Percentiles rank a stretch among this genome's conserved stretches.
Conservation (phyloP, 2,797 vertebrate species). For the Semotilus atromaculatus region DNA sequence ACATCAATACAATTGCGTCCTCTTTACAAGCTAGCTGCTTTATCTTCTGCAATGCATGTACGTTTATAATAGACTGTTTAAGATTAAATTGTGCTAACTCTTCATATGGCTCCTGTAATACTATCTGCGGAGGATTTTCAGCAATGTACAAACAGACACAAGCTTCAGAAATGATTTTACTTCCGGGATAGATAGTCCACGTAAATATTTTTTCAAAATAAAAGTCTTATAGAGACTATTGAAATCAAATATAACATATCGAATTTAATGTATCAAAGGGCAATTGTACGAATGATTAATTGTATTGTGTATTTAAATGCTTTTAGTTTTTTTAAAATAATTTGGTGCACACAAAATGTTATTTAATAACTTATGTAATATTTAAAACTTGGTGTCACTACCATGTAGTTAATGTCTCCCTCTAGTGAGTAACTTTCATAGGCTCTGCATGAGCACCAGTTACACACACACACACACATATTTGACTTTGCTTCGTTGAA, state of each 20-base stretch:
- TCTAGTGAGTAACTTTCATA: slow-evolving; percentile 27
- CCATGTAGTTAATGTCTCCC: slow-evolving; percentile 17
- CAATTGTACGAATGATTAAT: neutral
- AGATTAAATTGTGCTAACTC: neutral
- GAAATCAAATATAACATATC: neutral
- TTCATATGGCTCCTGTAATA: neutral
- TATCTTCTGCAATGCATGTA: neutral
- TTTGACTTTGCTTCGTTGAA: neutral
- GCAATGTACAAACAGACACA: slow-evolving; percentile 28
- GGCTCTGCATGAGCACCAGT: neutral
- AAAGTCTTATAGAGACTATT: neutral
- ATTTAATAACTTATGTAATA: neutral
- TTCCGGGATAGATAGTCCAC: slow-evolving; percentile 38
- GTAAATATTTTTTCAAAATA: slow-evolving; percentile 38
- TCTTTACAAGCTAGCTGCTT: slow-evolving; percentile 8
- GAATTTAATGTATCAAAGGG: neutral
- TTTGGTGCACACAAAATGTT: neutral
- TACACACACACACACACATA: neutral
- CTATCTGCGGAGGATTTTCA: slow-evolving; percentile 17
- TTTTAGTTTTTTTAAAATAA: neutral
- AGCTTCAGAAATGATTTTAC: slow-evolving; percentile 31
- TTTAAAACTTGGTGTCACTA: neutral
- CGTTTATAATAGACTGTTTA: neutral
- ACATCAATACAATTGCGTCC: slow-evolving; percentile 50
- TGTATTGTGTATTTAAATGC: neutral